Evolutionary conservation across 2,888 invertebrate genomes (phyloP).

Genomic region (Caenorhabditis macrosperma): DNA sequence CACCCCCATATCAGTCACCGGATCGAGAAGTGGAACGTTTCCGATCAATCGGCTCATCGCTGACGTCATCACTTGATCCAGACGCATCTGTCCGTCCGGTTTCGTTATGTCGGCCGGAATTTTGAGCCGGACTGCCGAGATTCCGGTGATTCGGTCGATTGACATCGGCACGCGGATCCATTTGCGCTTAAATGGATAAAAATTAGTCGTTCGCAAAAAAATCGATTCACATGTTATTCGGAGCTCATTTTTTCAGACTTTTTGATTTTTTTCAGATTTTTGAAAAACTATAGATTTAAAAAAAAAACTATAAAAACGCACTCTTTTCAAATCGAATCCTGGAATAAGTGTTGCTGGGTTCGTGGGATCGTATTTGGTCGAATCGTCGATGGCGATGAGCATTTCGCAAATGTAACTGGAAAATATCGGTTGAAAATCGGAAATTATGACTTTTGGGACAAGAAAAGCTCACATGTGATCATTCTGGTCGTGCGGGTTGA

Average conservation of each 20-base stretch:
- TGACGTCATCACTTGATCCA: slow-evolving; percentile 88
- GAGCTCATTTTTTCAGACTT: background rate
- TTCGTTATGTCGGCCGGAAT: slow-evolving; percentile 92
- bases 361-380: background rate
- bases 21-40: slow-evolving; percentile 92
- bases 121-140: slow-evolving; percentile 92
- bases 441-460: too few species aligned
- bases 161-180: slow-evolving; percentile 86
- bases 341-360: slow-evolving; percentile 51
- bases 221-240: too few species aligned
- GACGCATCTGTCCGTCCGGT: slow-evolving; percentile 89
- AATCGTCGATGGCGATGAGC: slow-evolving; percentile 35
- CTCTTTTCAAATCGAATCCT: slow-evolving; percentile 36
- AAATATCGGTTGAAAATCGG: background rate
- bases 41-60: slow-evolving; percentile 92
- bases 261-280: background rate
- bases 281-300: background rate
- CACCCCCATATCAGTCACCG: slow-evolving; percentile 96
- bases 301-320: slow-evolving; percentile 22
- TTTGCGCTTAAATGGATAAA: too few species aligned
- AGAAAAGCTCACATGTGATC: slow-evolving; percentile 85
- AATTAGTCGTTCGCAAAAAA: too few species aligned
- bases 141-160: slow-evolving; percentile 88
- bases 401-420: slow-evolving; percentile 52
- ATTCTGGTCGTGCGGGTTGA: slow-evolving; percentile 81